A percentile compares a stretch with the other conserved stretches of the same genome.
phyloP scores from a whole-genome alignment of 2,113 vertebrate species.

The Tringa solitaria region DNA sequence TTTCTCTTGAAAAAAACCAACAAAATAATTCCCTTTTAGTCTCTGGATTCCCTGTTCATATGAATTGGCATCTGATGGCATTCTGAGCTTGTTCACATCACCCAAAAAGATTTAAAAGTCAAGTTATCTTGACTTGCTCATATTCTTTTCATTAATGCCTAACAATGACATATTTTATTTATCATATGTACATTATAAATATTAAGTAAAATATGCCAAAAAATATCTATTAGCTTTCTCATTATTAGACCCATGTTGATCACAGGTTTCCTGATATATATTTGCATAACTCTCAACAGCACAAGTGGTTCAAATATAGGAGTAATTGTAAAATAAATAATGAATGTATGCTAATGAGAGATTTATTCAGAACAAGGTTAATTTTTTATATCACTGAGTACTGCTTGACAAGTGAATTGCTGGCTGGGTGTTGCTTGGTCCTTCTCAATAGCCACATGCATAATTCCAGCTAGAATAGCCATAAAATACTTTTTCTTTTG shows the following conservation, averaged over 20 bases:
- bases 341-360: neutral
- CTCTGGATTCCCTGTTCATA: neutral
- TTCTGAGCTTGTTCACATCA: neutral
- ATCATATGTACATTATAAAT: neutral
- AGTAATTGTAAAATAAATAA: neutral
- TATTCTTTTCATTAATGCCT: neutral
- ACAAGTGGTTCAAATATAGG: neutral
- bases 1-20: neutral
- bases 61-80: neutral
- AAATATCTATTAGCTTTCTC: neutral
- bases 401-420: neutral
- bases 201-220: neutral
- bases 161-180: neutral
- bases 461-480: neutral
- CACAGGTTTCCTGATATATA: neutral
- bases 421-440: neutral
- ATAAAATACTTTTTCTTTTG: neutral
- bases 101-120: neutral
- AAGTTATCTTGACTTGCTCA: neutral
- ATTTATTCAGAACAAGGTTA: neutral
- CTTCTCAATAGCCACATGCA: fast-evolving
- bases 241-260: neutral
- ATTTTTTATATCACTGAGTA: neutral
- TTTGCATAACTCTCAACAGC: neutral
- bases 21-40: neutral